Conservation (phyloP, 2,113 vertebrate genomes). For the Phylloscopus whistleri region DNA sequence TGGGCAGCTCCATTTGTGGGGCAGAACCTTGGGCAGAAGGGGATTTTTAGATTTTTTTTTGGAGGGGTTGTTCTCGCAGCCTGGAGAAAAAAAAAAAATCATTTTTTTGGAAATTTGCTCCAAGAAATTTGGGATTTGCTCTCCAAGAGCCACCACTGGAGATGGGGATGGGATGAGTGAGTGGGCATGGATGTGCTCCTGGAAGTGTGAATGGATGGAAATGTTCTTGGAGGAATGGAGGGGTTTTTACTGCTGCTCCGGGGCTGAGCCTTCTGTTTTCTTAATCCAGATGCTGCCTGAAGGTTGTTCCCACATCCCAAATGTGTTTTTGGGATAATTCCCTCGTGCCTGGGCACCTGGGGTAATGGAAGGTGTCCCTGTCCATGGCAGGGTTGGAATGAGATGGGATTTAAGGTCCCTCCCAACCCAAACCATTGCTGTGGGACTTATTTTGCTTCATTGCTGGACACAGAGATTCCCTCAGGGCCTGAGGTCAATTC, state of each 20-base stretch:
- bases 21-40: background rate
- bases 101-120: too few relatives aligned
- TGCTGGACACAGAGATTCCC: background rate
- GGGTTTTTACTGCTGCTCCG: fast-evolving
- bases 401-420: background rate
- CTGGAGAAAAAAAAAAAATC: background rate
- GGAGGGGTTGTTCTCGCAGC: background rate
- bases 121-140: background rate
- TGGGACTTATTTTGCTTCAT: background rate
- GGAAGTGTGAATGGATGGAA: background rate
- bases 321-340: background rate
- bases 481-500: background rate
- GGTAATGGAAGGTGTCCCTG: background rate
- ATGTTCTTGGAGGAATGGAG: background rate
- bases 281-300: background rate
- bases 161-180: background rate
- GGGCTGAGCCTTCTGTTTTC: background rate
- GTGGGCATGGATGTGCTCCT: background rate
- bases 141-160: background rate
- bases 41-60: background rate
- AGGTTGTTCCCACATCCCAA: background rate
- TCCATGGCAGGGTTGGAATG: background rate
- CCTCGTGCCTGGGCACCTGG: background rate
- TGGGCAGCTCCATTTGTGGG: background rate
- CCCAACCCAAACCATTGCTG: background rate